Percentiles rank a stretch among this genome's conserved stretches.
phyloP scores from a whole-genome alignment of 2,113 vertebrate species.

The Platichthys stellatus region DNA sequence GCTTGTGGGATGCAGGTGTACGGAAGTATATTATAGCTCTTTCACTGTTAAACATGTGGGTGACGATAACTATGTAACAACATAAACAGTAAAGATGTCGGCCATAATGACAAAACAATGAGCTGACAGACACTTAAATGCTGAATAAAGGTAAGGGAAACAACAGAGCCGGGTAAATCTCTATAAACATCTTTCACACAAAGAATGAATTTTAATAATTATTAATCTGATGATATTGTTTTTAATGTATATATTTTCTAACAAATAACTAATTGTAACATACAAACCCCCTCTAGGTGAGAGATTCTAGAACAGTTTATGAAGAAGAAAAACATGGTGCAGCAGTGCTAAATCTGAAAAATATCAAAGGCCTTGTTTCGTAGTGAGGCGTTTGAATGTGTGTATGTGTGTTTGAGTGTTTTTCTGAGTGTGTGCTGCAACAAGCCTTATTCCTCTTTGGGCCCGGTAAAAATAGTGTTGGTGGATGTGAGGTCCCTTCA shows the following conservation, averaged over 20 bases:
- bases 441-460: slow-evolving; percentile 66
- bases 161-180: not conserved
- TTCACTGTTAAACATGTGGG: not conserved
- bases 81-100: not conserved
- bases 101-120: not conserved
- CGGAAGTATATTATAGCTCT: not conserved
- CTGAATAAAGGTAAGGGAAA: not conserved
- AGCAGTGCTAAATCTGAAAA: slow-evolving; percentile 38
- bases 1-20: not conserved
- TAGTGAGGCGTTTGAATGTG: slow-evolving; percentile 45
- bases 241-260: not conserved
- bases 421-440: slow-evolving; percentile 57
- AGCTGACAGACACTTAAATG: not conserved
- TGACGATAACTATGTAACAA: not conserved
- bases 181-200: not conserved
- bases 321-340: not conserved
- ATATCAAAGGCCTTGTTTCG: slow-evolving; percentile 59
- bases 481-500: slow-evolving; percentile 79
- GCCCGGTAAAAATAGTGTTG: slow-evolving; percentile 80
- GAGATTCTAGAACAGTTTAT: slow-evolving; percentile 5
- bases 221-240: not conserved
- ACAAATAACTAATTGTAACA: too few relatives aligned
- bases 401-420: slow-evolving; percentile 31
- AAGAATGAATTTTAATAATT: not conserved
- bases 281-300: too few relatives aligned